These are phyloP conservation scores for Gallinago jamesoni DNA, from an alignment of 2,113 vertebrate genomes.

Conservation along the genomic window DNA sequence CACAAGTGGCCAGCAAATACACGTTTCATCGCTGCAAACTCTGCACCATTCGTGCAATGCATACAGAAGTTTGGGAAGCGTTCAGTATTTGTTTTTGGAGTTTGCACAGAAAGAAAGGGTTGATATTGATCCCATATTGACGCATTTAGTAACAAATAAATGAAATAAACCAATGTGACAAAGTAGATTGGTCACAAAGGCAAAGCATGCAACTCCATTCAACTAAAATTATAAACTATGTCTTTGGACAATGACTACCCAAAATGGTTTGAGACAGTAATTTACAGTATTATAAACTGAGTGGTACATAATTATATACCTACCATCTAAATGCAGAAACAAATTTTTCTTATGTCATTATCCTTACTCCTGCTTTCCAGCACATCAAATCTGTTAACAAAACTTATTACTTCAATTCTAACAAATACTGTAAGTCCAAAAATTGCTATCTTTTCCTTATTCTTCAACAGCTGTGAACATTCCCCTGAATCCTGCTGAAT, in stretches of 20 bases:
- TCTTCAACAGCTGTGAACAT: neutral
- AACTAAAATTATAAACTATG: neutral
- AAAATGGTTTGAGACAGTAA: neutral
- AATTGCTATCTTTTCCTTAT: neutral
- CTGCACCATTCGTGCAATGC: rapidly evolving
- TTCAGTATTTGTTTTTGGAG: rapidly evolving
- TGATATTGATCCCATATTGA: neutral
- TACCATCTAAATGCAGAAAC: neutral
- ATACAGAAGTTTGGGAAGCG: rapidly evolving
- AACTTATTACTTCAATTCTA: neutral
- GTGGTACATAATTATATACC: neutral
- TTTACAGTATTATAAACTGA: neutral
- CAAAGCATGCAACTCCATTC: neutral
- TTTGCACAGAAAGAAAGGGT: neutral
- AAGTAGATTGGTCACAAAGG: neutral
- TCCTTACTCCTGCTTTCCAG: neutral
- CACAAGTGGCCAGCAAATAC: rapidly evolving
- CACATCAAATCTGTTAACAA: neutral
- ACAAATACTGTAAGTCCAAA: neutral
- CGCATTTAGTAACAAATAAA: neutral
- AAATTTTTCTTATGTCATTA: neutral
- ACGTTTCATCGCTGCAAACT: rapidly evolving
- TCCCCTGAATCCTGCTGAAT: neutral
- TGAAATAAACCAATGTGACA: neutral
- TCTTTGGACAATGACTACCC: neutral